These are phyloP conservation scores for Ophraella communa DNA, from an alignment of 2,888 invertebrate species.

Conservation along the genomic window DNA sequence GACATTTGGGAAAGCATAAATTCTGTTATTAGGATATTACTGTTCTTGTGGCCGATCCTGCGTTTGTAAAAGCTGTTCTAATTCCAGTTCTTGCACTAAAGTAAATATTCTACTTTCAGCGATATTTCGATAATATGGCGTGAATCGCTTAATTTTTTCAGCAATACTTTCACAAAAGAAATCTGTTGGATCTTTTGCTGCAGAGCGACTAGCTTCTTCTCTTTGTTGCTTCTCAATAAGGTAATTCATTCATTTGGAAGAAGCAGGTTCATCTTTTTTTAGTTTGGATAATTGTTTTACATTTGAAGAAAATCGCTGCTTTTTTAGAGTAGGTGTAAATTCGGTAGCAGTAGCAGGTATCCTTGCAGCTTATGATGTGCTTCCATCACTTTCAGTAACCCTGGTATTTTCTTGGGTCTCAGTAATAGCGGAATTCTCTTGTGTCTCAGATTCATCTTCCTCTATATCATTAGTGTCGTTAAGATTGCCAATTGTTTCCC, in stretches of 20 bases:
- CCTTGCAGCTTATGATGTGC: not conserved
- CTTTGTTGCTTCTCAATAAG: slow-evolving; percentile 10
- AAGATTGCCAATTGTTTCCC: slow-evolving; percentile 17
- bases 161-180: slow-evolving; percentile 15
- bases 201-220: slow-evolving; percentile 5
- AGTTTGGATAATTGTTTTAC: not conserved
- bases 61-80: no score
- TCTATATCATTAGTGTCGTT: slow-evolving; percentile 10
- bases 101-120: slow-evolving; percentile 14
- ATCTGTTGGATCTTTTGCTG: slow-evolving; percentile 18
- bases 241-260: not conserved
- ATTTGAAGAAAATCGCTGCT: not conserved
- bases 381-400: not conserved
- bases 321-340: not conserved
- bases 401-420: slow-evolving; percentile 2
- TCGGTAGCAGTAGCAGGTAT: not conserved
- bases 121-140: slow-evolving; percentile 10
- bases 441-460: not conserved
- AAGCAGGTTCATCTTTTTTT: not conserved
- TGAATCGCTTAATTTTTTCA: slow-evolving; percentile 13
- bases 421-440: not conserved
- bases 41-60: no score
- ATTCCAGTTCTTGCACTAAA: no score
- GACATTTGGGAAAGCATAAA: not conserved
- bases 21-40: no score